Conservation (phyloP, 2,113 vertebrate genomes). For the Acrocephalus arundinaceus region DNA sequence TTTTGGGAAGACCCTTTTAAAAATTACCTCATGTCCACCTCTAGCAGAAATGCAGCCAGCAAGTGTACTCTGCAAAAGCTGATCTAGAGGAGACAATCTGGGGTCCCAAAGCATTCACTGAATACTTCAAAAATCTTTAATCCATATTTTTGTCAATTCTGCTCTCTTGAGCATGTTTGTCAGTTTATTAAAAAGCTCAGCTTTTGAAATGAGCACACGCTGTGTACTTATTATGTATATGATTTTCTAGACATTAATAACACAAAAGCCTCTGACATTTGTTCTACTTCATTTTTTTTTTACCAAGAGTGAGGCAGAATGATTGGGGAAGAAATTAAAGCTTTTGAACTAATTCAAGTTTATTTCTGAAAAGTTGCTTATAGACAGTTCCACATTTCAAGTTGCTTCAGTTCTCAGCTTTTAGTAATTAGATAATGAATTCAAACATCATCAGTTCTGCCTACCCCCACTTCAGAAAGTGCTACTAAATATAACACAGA, state of each 20-base stretch:
- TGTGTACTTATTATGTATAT: neutral
- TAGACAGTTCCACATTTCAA: neutral
- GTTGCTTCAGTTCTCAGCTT: neutral
- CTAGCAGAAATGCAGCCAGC: neutral
- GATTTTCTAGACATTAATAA: neutral
- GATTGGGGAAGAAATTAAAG: neutral
- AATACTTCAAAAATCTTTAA: neutral
- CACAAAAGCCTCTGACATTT: neutral
- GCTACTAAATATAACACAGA: neutral
- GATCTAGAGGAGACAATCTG: neutral
- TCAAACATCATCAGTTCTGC: neutral
- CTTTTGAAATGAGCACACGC: neutral
- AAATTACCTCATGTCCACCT: neutral
- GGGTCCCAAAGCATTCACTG: neutral
- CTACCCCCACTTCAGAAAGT: neutral
- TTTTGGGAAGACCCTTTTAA: neutral
- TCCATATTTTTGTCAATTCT: neutral
- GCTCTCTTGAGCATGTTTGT: neutral
- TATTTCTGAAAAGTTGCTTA: neutral
- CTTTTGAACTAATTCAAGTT: neutral
- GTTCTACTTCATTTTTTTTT: neutral
- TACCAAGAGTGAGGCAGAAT: neutral
- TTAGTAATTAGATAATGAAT: neutral
- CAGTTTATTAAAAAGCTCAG: neutral
- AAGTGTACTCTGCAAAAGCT: neutral